Base-by-base conservation (phyloP, 1,140 invertebrate genomes). In the Drosophila seguyi region DNA sequence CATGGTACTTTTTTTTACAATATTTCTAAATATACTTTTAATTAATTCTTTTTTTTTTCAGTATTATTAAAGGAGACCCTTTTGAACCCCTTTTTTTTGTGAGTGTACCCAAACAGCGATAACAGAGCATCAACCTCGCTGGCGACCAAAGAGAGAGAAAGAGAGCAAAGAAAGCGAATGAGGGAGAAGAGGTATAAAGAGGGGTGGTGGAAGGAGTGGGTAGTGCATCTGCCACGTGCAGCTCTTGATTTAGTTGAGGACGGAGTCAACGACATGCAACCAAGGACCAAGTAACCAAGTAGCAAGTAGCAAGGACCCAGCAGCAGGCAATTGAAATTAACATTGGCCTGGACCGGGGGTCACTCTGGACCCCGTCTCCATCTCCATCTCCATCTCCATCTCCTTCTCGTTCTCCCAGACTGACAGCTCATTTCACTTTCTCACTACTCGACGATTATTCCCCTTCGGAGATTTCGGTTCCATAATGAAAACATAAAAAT, bases 221-320 rank as follows among this genome's bases (percentile, higher is more conserved):
- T 22, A 62, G 69, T 75, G 81, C 81, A 85, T 73, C 77, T 84
- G 81, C 81, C 81, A 85, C 78, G 81, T 84, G 81, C 81, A 84
- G 81, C 55, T 44, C 62, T 77, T 84, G 81, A 84, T 84, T 84
- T 85, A 81, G 81, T 77, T 76, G 81, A 58, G 41, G 47, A 58
- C 52, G 50, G 63, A 84, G 81, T 84, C 81, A 84, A 84, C 77
- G 77, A 81, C 81, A 72, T 72, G 65, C 77, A 18, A 44, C 63
- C 59, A 68, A 68, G 58, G n/a, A 61, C 18, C 59, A 52, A 48
- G 42, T 3, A n/a, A 36, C 58, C 58, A 36, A 36, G 65, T n/a
- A n/a, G n/a, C n/a, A n/a, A n/a, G n/a, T n/a, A n/a, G n/a, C n/a
- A n/a, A n/a, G n/a, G n/a, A n/a, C n/a, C n/a, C n/a, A n/a, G 56